A percentile compares a stretch with the other conserved stretches of the same genome.
Evolutionary conservation across 2,113 vertebrate genomes (phyloP).

Genomic region (Dipodomys spectabilis): DNA sequence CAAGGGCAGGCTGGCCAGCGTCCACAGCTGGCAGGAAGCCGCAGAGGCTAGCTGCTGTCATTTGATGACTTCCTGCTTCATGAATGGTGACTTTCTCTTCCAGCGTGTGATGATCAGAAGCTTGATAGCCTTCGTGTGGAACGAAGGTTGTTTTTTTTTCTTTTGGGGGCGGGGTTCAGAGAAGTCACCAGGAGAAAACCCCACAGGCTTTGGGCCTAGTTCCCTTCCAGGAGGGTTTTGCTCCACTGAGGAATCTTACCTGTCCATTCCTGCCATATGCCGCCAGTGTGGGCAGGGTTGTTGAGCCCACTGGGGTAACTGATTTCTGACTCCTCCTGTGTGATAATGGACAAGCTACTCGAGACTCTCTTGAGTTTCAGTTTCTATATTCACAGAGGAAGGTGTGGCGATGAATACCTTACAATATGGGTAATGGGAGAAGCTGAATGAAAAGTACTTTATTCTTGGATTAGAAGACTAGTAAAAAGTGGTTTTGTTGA

Average conservation of each 20-base stretch:
- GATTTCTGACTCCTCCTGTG: neutral
- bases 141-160: neutral
- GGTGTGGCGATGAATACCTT: neutral
- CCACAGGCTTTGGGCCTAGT: neutral
- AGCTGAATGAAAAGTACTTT: neutral
- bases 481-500: accelerated
- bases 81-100: neutral
- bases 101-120: neutral
- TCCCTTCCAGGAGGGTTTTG: neutral
- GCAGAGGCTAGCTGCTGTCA: neutral
- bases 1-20: neutral
- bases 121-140: neutral
- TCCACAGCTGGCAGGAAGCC: neutral
- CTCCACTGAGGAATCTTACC: neutral
- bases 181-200: neutral
- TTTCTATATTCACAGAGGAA: neutral
- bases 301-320: neutral
- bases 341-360: neutral
- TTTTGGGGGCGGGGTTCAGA: neutral
- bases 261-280: neutral
- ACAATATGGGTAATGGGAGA: accelerated
- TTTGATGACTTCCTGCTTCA: neutral
- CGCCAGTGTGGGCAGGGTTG: neutral
- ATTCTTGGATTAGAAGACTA: neutral
- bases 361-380: neutral